Base-by-base conservation (phyloP, 2,113 vertebrate species). In the Lipophrys pholis region DNA sequence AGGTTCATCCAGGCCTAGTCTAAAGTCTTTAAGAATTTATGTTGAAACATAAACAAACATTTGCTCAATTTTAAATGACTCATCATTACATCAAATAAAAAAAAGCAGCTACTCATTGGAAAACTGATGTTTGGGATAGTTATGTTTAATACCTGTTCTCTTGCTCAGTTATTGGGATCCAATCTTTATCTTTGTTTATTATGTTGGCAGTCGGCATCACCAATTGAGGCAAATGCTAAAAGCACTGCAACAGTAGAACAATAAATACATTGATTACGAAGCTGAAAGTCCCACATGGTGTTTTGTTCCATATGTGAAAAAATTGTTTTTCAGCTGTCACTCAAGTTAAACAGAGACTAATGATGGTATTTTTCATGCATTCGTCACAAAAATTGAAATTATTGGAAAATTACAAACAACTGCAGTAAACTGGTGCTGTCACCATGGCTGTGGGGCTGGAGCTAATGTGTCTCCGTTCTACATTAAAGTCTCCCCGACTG, bases 401-500 rank as follows among this genome's bases (percentile, higher is more conserved):
- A 58, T 70, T 21, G 36, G 15, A 7, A 79, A 73, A 53, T 40
- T 54, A 3, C 2, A 9, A 71, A 0, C 30, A 55, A 65, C 35
- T 8, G 12, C n/a, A 71, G 21, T 11, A 56, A 68, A 11, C 36
- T 15, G 16, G 30, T 64, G 48, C 39, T 8, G 3, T 64, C 43
- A 41, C 21, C 5, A n/a, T 81, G 21, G 21, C 21, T 30, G 21
- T 30, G 21, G 21, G 2, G 21, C 21, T 30, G 21, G 21, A 30
- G 21, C 21, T 30, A 30, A 30, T 30, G 21, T 30, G 21, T 30
- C 21, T 30, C 21, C 21, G 21, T 30, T 30, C 21, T 30, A 30
- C 21, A 30, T 30, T 30, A 48, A 73, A 75, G 52, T 15, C 58
- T 52, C 59, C 52, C 56, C 12, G 53, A 64, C 43, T 75, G 65